Conservation (phyloP, 2,888 invertebrate genomes). For the Watsonalla cultraria region DNA sequence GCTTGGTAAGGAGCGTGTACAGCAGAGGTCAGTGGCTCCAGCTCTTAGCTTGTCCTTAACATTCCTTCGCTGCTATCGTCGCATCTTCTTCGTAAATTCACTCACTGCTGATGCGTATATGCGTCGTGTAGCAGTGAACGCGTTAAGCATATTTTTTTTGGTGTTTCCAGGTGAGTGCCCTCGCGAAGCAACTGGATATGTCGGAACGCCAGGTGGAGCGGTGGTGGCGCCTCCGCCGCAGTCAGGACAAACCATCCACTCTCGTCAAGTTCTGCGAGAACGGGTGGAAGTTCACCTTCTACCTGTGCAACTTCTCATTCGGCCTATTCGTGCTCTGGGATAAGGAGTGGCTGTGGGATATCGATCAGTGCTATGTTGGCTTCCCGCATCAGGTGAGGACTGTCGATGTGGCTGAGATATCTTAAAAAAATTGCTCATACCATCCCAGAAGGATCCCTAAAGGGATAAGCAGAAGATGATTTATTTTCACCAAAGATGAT, state of each 20-base stretch:
- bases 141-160: background rate
- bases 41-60: no score
- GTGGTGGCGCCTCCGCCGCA: constrained; percentile 92
- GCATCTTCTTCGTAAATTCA: no score
- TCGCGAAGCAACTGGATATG: constrained; percentile 92
- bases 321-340: constrained; percentile 92
- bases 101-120: no score
- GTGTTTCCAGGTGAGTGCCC: constrained; percentile 77
- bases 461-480: no score
- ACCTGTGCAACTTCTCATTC: constrained; percentile 88
- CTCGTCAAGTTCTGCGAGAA: constrained; percentile 96
- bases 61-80: no score
- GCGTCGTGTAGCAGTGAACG: no score
- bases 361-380: constrained; percentile 90
- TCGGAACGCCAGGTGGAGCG: constrained; percentile 92
- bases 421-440: no score
- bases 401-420: no score
- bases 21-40: no score
- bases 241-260: constrained; percentile 93
- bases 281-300: constrained; percentile 94
- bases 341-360: constrained; percentile 97
- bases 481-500: no score
- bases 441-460: no score
- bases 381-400: constrained; percentile 86
- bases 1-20: no score